Percentiles rank a stretch among this genome's conserved stretches.
These are phyloP conservation scores for Melanogrammus aeglefinus DNA, from an alignment of 2,797 vertebrate genomes.

Conservation along the genomic window DNA sequence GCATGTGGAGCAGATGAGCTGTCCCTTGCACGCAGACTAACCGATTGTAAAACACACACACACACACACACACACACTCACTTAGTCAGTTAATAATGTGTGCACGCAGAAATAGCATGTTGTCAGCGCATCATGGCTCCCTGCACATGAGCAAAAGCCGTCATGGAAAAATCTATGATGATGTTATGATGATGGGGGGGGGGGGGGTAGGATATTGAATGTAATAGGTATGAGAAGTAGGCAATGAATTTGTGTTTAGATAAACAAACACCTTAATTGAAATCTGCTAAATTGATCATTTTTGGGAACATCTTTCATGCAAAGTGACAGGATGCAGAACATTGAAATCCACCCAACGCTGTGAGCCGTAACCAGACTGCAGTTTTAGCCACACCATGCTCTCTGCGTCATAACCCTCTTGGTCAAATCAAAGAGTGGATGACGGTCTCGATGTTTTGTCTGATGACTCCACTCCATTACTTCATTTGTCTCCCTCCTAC, in stretches of 20 bases:
- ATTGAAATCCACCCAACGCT: background rate
- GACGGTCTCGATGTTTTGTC: background rate
- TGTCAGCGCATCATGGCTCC: background rate
- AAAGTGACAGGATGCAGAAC: background rate
- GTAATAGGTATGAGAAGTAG: background rate
- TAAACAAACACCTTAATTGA: background rate
- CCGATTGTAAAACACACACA: background rate
- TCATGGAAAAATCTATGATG: background rate
- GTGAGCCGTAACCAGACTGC: background rate
- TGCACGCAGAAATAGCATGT: background rate
- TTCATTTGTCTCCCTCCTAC: background rate
- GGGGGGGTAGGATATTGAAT: background rate
- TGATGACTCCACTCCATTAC: background rate
- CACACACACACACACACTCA: background rate
- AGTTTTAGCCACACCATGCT: background rate
- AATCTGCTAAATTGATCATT: background rate
- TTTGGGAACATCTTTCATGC: background rate
- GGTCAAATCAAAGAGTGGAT: background rate
- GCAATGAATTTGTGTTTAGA: background rate
- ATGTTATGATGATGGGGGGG: background rate
- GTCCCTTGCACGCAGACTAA: background rate
- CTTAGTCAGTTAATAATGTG: background rate
- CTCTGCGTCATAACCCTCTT: background rate
- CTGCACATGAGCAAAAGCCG: background rate
- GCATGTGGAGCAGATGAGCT: background rate